These are phyloP conservation scores for Delia radicum DNA, from an alignment of 1,140 invertebrate species.

Conservation along the genomic window DNA sequence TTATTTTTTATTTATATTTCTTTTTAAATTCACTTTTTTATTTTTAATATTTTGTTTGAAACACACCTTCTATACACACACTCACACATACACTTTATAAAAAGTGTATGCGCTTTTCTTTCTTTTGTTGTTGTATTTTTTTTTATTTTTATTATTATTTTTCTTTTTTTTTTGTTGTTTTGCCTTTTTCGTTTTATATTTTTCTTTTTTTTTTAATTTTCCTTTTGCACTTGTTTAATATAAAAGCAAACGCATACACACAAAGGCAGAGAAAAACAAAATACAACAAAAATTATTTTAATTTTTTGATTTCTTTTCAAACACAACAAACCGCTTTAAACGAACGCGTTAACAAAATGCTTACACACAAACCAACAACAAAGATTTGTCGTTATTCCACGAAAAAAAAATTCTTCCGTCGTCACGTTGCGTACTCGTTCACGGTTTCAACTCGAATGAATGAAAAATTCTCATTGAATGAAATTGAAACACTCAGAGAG, in stretches of 20 bases:
- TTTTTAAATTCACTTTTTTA: not conserved
- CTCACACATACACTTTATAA: not conserved
- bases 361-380: slow-evolving; percentile 3
- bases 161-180: not conserved
- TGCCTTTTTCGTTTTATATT: not conserved
- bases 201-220: slow-evolving; percentile 9
- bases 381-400: not conserved
- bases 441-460: slow-evolving; percentile 17
- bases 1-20: not conserved
- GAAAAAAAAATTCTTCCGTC: not conserved
- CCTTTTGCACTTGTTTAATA: slow-evolving; percentile 12
- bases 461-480: not conserved
- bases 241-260: not conserved
- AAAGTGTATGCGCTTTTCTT: not conserved
- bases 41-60: not conserved
- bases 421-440: not conserved
- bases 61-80: not conserved
- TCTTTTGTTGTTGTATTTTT: not conserved
- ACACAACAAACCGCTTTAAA: not conserved
- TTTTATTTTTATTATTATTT: not conserved
- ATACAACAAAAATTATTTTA: not conserved
- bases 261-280: not conserved
- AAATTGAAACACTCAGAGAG: not conserved
- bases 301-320: not conserved
- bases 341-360: not conserved